A percentile compares a stretch with the other conserved stretches of the same genome.
These are phyloP conservation scores for Aethina tumida DNA, from an alignment of 1,140 invertebrate genomes.

Conservation along the genomic window DNA sequence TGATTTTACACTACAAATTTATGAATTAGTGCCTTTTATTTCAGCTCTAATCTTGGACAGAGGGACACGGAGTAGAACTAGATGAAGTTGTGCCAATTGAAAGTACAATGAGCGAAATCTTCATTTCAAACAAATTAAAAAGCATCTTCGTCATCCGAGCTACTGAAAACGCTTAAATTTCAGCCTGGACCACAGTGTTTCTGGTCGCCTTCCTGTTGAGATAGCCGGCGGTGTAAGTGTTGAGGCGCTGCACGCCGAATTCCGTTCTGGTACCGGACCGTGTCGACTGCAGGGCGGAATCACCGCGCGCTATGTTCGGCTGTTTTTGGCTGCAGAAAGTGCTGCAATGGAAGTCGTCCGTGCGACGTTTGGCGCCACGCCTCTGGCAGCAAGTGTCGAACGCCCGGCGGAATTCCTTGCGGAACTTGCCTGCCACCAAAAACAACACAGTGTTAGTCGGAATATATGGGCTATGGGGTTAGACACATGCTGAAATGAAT, in stretches of 20 bases:
- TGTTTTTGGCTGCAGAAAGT: conserved; percentile 9
- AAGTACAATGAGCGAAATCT: too few relatives aligned
- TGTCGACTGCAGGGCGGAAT: too few relatives aligned
- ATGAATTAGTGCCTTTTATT: too few relatives aligned
- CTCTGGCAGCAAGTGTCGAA: too few relatives aligned
- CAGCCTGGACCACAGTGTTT: too few relatives aligned
- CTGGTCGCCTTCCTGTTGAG: conserved; percentile 9
- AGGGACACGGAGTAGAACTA: too few relatives aligned
- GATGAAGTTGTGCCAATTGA: too few relatives aligned
- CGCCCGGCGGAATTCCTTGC: conserved; percentile 22
- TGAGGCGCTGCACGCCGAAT: conserved; percentile 10
- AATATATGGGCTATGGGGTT: neutral
- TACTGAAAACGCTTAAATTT: too few relatives aligned
- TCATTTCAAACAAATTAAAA: too few relatives aligned
- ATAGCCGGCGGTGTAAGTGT: conserved; percentile 9
- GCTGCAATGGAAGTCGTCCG: conserved; percentile 10
- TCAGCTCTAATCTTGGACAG: too few relatives aligned
- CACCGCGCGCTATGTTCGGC: conserved; percentile 8
- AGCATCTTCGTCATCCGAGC: too few relatives aligned
- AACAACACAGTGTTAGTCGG: neutral
- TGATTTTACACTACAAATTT: too few relatives aligned
- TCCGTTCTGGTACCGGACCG: conserved; percentile 9
- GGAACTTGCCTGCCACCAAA: conserved; percentile 25
- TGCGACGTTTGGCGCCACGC: conserved; percentile 9
- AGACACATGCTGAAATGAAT: neutral